phyloP scores from a whole-genome alignment of 2,888 invertebrate genomes.

The Syritta pipiens region DNA sequence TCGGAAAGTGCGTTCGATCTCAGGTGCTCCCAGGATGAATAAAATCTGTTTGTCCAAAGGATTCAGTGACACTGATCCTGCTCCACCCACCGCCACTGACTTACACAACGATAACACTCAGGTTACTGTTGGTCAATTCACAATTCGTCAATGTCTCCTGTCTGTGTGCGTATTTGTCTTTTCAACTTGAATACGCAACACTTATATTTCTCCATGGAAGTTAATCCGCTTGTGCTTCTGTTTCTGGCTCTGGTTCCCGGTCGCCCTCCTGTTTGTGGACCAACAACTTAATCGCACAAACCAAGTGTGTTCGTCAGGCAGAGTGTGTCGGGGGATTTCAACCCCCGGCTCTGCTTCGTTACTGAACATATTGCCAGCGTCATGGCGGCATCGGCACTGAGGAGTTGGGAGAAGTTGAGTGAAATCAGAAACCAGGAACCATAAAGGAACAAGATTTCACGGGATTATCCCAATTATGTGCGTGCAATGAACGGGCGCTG shows the following conservation, averaged over 20 bases:
- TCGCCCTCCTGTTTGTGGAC: slow-evolving; percentile 63
- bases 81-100: neutral
- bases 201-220: slow-evolving; percentile 68
- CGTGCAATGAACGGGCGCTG: slow-evolving; percentile 65
- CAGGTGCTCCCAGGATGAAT: neutral
- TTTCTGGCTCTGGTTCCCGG: no score
- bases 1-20: no score
- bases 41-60: slow-evolving; percentile 6
- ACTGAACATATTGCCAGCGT: slow-evolving; percentile 57
- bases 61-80: no score
- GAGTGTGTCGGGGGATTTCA: slow-evolving; percentile 53
- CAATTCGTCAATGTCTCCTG: slow-evolving; percentile 18
- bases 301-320: slow-evolving; percentile 65
- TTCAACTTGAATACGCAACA: slow-evolving; percentile 64
- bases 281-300: slow-evolving; percentile 66
- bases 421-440: slow-evolving; percentile 69
- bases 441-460: slow-evolving; percentile 69
- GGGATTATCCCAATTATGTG: slow-evolving; percentile 69
- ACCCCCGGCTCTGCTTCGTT: slow-evolving; percentile 33
- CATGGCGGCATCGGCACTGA: slow-evolving; percentile 26
- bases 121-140: slow-evolving; percentile 51
- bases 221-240: slow-evolving; percentile 67
- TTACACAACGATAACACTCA: neutral
- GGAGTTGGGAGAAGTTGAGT: slow-evolving; percentile 50
- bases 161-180: slow-evolving; percentile 25